phyloP scores from a whole-genome alignment of 1,140 invertebrate species.

The Paraescarpia echinospica region DNA sequence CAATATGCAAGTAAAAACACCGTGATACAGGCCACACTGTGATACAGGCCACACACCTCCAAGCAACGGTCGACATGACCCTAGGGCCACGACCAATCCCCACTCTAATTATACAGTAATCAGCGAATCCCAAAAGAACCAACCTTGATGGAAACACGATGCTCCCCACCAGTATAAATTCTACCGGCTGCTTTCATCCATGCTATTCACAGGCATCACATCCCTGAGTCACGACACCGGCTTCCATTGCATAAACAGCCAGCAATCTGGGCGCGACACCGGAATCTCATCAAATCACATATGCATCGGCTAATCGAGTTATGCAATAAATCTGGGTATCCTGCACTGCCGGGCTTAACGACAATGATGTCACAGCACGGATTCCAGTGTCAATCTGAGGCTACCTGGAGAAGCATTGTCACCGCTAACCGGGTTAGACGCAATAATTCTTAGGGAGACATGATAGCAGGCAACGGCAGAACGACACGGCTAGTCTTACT shows the following conservation, averaged over 20 bases:
- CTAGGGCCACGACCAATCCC: not conserved
- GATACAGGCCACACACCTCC: not conserved
- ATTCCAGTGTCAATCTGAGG: not conserved
- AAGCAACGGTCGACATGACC: not conserved
- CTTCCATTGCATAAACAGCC: not conserved
- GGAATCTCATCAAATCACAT: not conserved
- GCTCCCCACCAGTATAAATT: not conserved
- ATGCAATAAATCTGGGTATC: not conserved
- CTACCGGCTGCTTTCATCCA: not conserved
- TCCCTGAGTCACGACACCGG: not conserved
- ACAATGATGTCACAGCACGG: not conserved
- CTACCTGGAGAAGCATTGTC: not conserved
- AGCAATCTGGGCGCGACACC: not conserved
- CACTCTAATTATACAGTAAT: not conserved
- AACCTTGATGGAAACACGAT: not conserved
- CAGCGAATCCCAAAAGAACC: not conserved
- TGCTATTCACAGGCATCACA: not conserved
- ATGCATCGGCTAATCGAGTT: not conserved
- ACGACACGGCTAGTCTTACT: not conserved
- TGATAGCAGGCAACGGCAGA: not conserved
- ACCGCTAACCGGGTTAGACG: not conserved
- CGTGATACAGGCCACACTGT: not conserved
- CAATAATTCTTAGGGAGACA: not conserved
- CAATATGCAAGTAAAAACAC: not conserved
- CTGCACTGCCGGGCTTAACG: not conserved